Evolutionary conservation across 2,888 invertebrate genomes (phyloP), one percentile per base, ranked within the genome.

Genomic region (Eupithecia insigniata): DNA sequence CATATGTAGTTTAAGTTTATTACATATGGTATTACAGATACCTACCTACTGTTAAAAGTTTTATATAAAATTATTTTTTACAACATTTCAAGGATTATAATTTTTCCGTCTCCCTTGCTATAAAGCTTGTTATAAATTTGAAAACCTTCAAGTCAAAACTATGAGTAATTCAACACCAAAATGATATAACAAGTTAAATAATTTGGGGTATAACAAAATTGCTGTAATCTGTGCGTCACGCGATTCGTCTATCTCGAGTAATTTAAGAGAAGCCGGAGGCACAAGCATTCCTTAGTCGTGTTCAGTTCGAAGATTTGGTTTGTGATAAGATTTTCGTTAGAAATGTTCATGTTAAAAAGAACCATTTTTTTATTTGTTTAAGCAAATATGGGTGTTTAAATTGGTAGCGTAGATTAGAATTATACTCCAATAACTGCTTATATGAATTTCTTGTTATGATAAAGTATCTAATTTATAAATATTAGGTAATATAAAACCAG

Each of bases 241-340:
- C 93, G 89, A 94, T 94, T 90, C 86, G 87, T 88, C 92, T 93
- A 93, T 93, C 90, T 92, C 75, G 86, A 90, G 90, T 92, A 92
- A 93, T 93, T 90, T 85, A 87, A 86, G 84, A 81, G 80, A 82
- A 78, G 87, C 92, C 88, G 79, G 85, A 83, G 91, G 92, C 91
- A 86, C 82, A 79, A 82, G 85, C 90, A 91, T 92, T 92, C 92
- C 89, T 87, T 80, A 80, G 46, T 46, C 51, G 7, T 61, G 26
- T 43, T 66, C 60, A 28, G 60, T 61, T 71, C 22, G 28, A 26
- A 69, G 55, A 65, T 73, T 77, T 75, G 36, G 82, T 64, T 64
- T 14, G 14, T 34, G 34, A 55, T 36, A 64, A 68, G 26, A 34
- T 36, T 39, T 64, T 22, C 2, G 2, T 30, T 16, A 6, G 26